Evolutionary conservation across 2,888 invertebrate species (phyloP).

Genomic region (Baccha elongata): DNA sequence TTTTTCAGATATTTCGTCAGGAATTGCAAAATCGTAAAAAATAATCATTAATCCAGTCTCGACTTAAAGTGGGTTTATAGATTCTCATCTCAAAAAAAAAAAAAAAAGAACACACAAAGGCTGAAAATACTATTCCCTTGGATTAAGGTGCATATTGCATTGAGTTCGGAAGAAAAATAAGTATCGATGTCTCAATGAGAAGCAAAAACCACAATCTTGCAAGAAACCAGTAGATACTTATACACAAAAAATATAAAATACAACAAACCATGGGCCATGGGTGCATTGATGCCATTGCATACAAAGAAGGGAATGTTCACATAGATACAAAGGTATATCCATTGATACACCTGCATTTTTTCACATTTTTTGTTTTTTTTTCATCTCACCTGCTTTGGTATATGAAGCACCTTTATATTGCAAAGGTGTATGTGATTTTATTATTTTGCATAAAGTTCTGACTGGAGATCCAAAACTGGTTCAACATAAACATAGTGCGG

Average conservation of each 20-base stretch:
- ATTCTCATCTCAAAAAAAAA: too few species aligned
- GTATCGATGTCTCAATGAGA: slow-evolving; percentile 20
- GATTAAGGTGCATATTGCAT: slow-evolving; percentile 21
- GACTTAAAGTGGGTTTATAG: too few species aligned
- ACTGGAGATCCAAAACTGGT: slow-evolving; percentile 25
- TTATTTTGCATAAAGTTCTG: too few species aligned
- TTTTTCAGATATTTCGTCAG: too few species aligned
- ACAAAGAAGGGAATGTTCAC: slow-evolving; percentile 18
- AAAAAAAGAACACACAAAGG: background rate
- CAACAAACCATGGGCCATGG: background rate
- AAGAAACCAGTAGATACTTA: slow-evolving; percentile 28
- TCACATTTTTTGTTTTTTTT: slow-evolving; percentile 33
- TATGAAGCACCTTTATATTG: slow-evolving; percentile 25
- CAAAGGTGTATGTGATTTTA: background rate
- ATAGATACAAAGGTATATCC: slow-evolving; percentile 20
- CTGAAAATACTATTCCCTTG: slow-evolving; percentile 4
- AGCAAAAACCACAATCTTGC: slow-evolving; percentile 42
- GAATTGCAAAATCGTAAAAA: too few species aligned
- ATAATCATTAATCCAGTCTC: too few species aligned
- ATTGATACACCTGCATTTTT: slow-evolving; percentile 55
- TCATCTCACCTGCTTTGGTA: slow-evolving; percentile 53
- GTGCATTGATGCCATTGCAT: slow-evolving; percentile 14
- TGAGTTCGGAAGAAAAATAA: slow-evolving; percentile 3
- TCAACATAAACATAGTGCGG: background rate
- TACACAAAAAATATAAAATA: background rate